Conservation (phyloP, 2,113 vertebrate species). For the Damaliscus lunatus region DNA sequence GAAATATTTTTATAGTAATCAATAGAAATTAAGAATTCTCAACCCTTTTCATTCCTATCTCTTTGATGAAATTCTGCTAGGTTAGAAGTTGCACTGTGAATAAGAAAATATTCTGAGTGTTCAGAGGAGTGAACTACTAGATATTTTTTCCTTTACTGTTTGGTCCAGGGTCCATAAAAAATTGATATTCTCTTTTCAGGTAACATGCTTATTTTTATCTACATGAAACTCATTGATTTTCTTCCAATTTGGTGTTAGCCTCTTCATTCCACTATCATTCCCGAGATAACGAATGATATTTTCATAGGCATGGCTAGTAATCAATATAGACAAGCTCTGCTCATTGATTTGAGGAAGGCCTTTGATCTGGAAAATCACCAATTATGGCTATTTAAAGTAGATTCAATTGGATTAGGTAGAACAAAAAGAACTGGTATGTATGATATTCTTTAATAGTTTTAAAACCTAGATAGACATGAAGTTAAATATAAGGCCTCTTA, state of each 20-base stretch:
- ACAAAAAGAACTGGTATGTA: slow-evolving; percentile 56
- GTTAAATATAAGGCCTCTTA: slow-evolving; percentile 67
- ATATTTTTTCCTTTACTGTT: slow-evolving; percentile 71
- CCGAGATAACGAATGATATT: slow-evolving; percentile 80
- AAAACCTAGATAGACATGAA: slow-evolving; percentile 56
- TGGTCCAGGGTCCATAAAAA: slow-evolving; percentile 76
- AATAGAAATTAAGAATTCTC: slow-evolving; percentile 52
- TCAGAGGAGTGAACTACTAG: slow-evolving; percentile 52
- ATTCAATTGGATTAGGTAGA: slow-evolving; percentile 65
- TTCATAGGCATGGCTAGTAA: slow-evolving; percentile 80
- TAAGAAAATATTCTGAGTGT: slow-evolving; percentile 59
- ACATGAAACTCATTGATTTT: slow-evolving; percentile 78
- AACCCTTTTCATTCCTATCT: background rate
- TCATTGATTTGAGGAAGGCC: slow-evolving; percentile 78
- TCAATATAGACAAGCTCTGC: slow-evolving; percentile 82
- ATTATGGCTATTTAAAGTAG: slow-evolving; percentile 80
- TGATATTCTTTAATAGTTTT: slow-evolving; percentile 59
- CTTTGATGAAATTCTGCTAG: slow-evolving; percentile 58
- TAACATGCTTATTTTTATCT: slow-evolving; percentile 80
- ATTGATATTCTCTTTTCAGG: slow-evolving; percentile 77
- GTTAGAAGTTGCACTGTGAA: slow-evolving; percentile 50
- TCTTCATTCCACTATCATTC: slow-evolving; percentile 77
- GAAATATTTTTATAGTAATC: slow-evolving; percentile 5
- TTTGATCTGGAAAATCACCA: slow-evolving; percentile 83
- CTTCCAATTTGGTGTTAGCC: slow-evolving; percentile 76